These are phyloP conservation scores for Scaptodrosophila lebanonensis DNA, from an alignment of 1,140 invertebrate genomes.

Conservation along the genomic window DNA sequence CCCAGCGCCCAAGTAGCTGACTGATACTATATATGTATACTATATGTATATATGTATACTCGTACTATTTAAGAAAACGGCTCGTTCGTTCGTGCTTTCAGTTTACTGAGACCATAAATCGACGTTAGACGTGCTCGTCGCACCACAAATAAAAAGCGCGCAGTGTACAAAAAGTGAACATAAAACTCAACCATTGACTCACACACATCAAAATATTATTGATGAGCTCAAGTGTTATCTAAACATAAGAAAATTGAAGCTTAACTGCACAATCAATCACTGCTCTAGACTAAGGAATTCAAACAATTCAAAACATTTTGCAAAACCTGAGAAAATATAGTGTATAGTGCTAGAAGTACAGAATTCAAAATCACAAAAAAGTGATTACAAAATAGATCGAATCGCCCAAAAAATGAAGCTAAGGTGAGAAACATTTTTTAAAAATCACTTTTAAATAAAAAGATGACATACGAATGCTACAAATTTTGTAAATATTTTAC, in stretches of 20 bases:
- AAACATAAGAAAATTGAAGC: slow-evolving; percentile 33
- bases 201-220: slow-evolving; percentile 41
- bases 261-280: slow-evolving; percentile 32
- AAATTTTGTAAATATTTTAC: too few species aligned
- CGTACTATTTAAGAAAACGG: slow-evolving; percentile 60
- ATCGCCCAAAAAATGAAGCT: slow-evolving; percentile 53
- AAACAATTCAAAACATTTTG: slow-evolving; percentile 43
- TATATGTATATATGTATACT: too few species aligned
- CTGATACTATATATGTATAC: not conserved
- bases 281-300: slow-evolving; percentile 45
- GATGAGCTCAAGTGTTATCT: slow-evolving; percentile 50
- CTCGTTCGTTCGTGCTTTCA: slow-evolving; percentile 37
- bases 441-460: too few species aligned
- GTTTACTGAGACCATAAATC: slow-evolving; percentile 53
- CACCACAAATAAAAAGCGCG: not conserved
- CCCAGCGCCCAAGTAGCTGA: not conserved
- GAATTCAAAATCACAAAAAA: slow-evolving; percentile 22
- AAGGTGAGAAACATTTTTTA: slow-evolving; percentile 49
- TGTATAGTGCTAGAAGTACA: slow-evolving; percentile 20
- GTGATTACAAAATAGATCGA: slow-evolving; percentile 4
- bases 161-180: slow-evolving; percentile 18
- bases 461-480: too few species aligned
- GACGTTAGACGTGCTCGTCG: slow-evolving; percentile 49
- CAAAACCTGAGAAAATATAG: slow-evolving; percentile 22
- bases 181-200: slow-evolving; percentile 7